A percentile compares a stretch with the other conserved stretches of the same genome.
These are phyloP conservation scores for Chrysolina haemoptera DNA, from an alignment of 2,888 invertebrate genomes.

Conservation along the genomic window DNA sequence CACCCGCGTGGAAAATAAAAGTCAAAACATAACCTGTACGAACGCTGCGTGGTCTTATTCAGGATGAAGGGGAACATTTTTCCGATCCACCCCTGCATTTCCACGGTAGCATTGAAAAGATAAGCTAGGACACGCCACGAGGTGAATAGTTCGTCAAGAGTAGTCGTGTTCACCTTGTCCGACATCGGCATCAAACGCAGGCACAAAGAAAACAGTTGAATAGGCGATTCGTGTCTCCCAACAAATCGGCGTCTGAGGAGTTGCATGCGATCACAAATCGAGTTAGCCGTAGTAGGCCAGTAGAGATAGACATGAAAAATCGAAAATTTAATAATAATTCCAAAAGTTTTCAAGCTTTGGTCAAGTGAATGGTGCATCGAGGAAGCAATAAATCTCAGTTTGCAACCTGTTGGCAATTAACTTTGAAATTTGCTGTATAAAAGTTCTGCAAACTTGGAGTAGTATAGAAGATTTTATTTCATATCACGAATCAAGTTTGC, in stretches of 20 bases:
- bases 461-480: too few relatives aligned
- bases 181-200: slow-evolving; percentile 24
- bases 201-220: slow-evolving; percentile 24
- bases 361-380: too few relatives aligned
- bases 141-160: slow-evolving; percentile 33
- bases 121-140: slow-evolving; percentile 10
- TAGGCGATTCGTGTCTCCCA: slow-evolving; percentile 26
- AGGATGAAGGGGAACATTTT: neutral
- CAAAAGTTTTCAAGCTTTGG: too few relatives aligned
- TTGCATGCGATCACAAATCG: slow-evolving; percentile 38
- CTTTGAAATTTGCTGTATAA: too few relatives aligned
- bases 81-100: slow-evolving; percentile 14
- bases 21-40: too few relatives aligned
- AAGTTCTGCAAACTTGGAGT: too few relatives aligned
- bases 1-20: too few relatives aligned
- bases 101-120: neutral
- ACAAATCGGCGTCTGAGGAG: slow-evolving; percentile 38
- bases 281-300: slow-evolving; percentile 28
- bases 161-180: slow-evolving; percentile 38
- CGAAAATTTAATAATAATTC: too few relatives aligned
- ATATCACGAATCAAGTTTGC: too few relatives aligned
- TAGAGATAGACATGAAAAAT: too few relatives aligned
- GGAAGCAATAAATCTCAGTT: too few relatives aligned
- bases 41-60: neutral
- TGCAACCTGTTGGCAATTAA: too few relatives aligned